These are phyloP conservation scores for Plecotus auritus DNA, from an alignment of 2,113 vertebrate genomes.

Conservation along the genomic window DNA sequence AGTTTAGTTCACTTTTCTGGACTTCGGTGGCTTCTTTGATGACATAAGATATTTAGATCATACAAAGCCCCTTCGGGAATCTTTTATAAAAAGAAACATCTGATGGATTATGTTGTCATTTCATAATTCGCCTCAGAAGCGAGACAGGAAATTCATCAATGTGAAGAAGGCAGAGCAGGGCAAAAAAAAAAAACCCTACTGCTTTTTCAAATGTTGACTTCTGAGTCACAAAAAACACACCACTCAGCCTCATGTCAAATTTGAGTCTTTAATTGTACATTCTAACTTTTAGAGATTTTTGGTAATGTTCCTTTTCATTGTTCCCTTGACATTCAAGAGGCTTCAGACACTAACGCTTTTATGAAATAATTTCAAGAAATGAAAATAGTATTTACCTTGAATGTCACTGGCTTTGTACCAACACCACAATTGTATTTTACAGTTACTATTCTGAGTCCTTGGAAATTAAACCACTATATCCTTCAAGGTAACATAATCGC, in stretches of 20 bases:
- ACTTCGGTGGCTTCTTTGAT: background rate
- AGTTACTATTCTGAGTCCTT: background rate
- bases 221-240: background rate
- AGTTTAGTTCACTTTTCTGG: background rate
- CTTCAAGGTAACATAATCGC: background rate
- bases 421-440: background rate
- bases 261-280: background rate
- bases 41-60: background rate
- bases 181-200: background rate
- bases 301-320: background rate
- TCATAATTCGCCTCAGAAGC: background rate
- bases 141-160: background rate
- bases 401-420: background rate
- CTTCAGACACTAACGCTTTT: background rate
- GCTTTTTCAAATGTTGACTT: background rate
- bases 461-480: background rate
- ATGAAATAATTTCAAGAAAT: background rate
- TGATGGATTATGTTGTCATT: background rate
- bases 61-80: background rate
- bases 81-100: background rate
- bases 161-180: background rate
- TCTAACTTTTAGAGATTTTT: background rate
- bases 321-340: background rate
- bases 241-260: background rate
- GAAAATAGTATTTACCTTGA: background rate